These are phyloP conservation scores for Paratrypauchen microcephalus DNA, from an alignment of 2,797 vertebrate genomes.

Conservation along the genomic window DNA sequence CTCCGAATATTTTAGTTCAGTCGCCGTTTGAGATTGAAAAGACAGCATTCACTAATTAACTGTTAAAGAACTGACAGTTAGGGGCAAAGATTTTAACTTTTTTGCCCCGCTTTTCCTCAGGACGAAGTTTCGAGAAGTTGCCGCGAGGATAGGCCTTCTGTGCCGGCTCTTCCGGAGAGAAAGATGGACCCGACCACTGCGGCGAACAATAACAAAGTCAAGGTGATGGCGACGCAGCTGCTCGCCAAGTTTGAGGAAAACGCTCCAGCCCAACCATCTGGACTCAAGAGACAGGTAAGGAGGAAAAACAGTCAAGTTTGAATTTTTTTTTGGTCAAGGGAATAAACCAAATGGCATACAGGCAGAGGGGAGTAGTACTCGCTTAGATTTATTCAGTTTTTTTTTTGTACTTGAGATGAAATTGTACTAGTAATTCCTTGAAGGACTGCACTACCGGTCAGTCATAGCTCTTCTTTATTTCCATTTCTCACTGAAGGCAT, in stretches of 20 bases:
- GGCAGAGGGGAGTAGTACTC: too few relatives aligned
- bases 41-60: slow-evolving; percentile 15
- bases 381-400: too few relatives aligned
- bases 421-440: too few relatives aligned
- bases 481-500: too few relatives aligned
- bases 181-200: slow-evolving; percentile 78
- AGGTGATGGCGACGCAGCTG: slow-evolving; percentile 95
- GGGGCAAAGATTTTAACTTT: background rate
- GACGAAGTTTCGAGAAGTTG: slow-evolving; percentile 79
- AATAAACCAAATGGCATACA: background rate
- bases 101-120: slow-evolving; percentile 58
- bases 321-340: slow-evolving; percentile 1
- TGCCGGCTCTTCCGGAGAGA: slow-evolving; percentile 79
- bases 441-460: too few relatives aligned
- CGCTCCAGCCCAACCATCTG: slow-evolving; percentile 80
- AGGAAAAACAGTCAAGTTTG: background rate
- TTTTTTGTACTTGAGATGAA: too few relatives aligned
- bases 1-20: slow-evolving; percentile 5
- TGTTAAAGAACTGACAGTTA: slow-evolving; percentile 6
- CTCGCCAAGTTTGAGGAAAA: slow-evolving; percentile 97
- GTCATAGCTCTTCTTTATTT: too few relatives aligned
- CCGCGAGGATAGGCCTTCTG: slow-evolving; percentile 79
- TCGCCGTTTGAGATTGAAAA: slow-evolving; percentile 15
- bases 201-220: slow-evolving; percentile 92
- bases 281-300: slow-evolving; percentile 90